phyloP scores from a whole-genome alignment of 1,140 invertebrate species.

The Brachystomella parvula region DNA sequence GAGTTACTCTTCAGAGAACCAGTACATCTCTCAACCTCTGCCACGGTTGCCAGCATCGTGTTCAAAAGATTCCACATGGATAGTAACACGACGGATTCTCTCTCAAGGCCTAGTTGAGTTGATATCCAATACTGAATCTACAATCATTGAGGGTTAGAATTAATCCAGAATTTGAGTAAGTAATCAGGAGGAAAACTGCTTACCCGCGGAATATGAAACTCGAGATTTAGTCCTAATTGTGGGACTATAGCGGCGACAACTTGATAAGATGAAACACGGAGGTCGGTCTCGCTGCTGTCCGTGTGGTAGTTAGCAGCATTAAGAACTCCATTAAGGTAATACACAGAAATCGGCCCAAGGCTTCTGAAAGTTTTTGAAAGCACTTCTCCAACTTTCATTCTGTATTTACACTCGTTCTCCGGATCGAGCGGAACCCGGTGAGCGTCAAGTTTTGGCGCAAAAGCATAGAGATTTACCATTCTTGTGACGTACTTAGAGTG shows the following conservation, averaged over 20 bases:
- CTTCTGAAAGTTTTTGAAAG: not conserved
- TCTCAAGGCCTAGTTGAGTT: not conserved
- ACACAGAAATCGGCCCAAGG: not conserved
- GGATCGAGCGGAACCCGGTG: not conserved
- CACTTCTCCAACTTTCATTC: not conserved
- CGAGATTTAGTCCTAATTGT: not conserved
- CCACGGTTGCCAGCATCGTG: not conserved
- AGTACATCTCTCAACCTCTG: not conserved
- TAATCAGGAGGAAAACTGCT: too few species aligned
- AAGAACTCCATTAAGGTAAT: not conserved
- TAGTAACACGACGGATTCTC: not conserved
- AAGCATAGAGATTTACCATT: not conserved
- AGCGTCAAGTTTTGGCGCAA: not conserved
- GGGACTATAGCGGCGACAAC: not conserved
- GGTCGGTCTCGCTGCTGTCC: not conserved
- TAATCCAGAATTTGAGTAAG: not conserved
- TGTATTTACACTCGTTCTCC: not conserved
- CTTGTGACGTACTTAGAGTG: not conserved
- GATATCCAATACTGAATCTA: not conserved
- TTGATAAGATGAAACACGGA: not conserved
- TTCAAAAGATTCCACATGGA: not conserved
- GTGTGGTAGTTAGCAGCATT: not conserved
- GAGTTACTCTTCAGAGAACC: too few species aligned
- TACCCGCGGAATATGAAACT: not conserved
- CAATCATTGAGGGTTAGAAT: not conserved